Evolutionary conservation across 2,888 invertebrate species (phyloP), one percentile per base, ranked within the genome.

Genomic region (Kuschelorhynchus macadamiae): DNA sequence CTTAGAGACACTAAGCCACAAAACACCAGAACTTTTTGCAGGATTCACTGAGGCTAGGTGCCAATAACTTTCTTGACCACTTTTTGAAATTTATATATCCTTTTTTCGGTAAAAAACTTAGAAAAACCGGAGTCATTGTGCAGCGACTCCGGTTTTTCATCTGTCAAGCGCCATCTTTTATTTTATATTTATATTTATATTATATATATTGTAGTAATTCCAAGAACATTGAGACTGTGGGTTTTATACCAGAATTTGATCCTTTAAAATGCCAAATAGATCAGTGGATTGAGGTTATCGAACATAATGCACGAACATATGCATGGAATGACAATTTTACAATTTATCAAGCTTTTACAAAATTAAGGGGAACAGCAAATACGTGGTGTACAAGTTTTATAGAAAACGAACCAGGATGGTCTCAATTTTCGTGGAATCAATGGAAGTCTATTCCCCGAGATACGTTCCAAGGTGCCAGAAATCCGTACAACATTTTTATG

Each of bases 211-310:
- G 11, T 9, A 12, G n/a, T 12, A 5, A 4, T 49, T 9, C 20
- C 7, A 20, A 25, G n/a, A 49, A 49, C 11, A 25, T 49, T 49
- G 49, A 21, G 25, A 49, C 25, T 25, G 32, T 44, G 25, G 44
- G 16, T 12, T 33, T 49, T 36, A 39, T 60, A 4, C 49, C 49
- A 9, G 49, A 60, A 18, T 60, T 60, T 9, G 60, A 60, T 39
- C 49, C 60, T 8, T 14, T 20, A 18, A 50, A 14, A 21, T 16
- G 11, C 7, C 36, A 49, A 49, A 41, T 49, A 7, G 30, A 30
- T 33, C 36, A 60, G 18, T 60, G 60, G 21, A 47, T 60, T 49
- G 47, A 60, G 16, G 18, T 60, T 14, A 49, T 60, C 18, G 49
- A 60, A 33, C 32, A 52, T 12, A 47, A 30, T 14, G 30, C 47